Percentiles rank a stretch among this genome's conserved stretches.
phyloP scores from a whole-genome alignment of 1,140 invertebrate genomes.

The Heliothis virescens region DNA sequence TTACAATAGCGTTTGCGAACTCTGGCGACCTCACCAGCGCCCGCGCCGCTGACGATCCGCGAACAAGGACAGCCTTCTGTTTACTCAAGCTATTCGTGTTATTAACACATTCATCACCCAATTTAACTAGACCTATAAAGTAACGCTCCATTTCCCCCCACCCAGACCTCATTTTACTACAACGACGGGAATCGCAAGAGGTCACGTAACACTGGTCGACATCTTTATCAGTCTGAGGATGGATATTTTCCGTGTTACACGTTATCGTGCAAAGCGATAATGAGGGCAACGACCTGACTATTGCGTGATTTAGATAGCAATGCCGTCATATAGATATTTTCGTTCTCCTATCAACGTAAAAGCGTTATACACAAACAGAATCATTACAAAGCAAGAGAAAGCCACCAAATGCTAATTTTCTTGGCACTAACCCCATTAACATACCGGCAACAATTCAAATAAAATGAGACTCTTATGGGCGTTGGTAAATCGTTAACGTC shows the following conservation, averaged over 20 bases:
- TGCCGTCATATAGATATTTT: slow-evolving; percentile 51
- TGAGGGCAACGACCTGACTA: slow-evolving; percentile 74
- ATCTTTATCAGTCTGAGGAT: slow-evolving; percentile 71
- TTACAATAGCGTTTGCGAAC: slow-evolving; percentile 59
- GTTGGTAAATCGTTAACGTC: slow-evolving; percentile 56
- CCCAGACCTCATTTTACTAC: slow-evolving; percentile 33
- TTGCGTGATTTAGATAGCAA: slow-evolving; percentile 74
- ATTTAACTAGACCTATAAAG: slow-evolving; percentile 49
- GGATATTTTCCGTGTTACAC: slow-evolving; percentile 80
- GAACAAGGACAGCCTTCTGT: slow-evolving; percentile 59
- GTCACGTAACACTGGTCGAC: slow-evolving; percentile 61
- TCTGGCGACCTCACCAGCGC: slow-evolving; percentile 56
- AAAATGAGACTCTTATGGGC: slow-evolving; percentile 52
- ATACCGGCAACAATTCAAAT: slow-evolving; percentile 41
- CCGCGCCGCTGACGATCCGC: slow-evolving; percentile 53
- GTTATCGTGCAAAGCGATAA: slow-evolving; percentile 80
- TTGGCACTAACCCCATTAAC: slow-evolving; percentile 46
- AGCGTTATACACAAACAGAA: slow-evolving; percentile 26
- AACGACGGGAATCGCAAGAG: slow-evolving; percentile 48
- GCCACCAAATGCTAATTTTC: slow-evolving; percentile 1
- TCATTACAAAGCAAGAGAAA: slow-evolving; percentile 10
- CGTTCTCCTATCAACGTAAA: slow-evolving; percentile 34
- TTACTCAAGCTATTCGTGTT: slow-evolving; percentile 54
- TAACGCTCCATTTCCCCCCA: slow-evolving; percentile 33
- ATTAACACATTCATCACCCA: slow-evolving; percentile 55